Base-by-base conservation (phyloP, 2,888 invertebrate species). In the Philereme transversata region DNA sequence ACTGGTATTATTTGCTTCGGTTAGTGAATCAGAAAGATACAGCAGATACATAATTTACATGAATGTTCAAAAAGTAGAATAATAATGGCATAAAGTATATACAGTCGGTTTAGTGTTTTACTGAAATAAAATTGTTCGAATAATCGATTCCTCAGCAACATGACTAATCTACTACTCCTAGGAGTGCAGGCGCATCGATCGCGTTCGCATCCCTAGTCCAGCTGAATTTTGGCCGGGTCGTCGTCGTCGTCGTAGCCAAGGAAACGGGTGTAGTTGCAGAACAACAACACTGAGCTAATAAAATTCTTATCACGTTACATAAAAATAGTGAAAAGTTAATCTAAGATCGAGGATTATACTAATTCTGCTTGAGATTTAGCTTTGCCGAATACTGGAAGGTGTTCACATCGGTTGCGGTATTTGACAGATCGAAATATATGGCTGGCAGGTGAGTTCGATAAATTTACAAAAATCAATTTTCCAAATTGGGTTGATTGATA, bases 251-350 rank as follows among this genome's bases (percentile, higher is more conserved):
- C 88, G 91, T 91, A 91, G 90, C 90, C 91, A 81, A 91, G 91
- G 91, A 91, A 91, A 91, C 91, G 90, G 90, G 90, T 82, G 89
- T 90, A 90, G 84, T 86, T 87, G 87, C 84, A 83, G 83, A 83
- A 88, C 87, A 91, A 91, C 90, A 91, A 91, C 90, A 90, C 78
- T 86, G 85, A 81, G 22, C 22, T 81, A n/a, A 79, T 80, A 78
- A 80, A 57, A 75, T 73, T 80, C 78, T 79, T 79, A 81, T 80
- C 82, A 80, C 76, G 82, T 86, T 88, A 88, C 71, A 84, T 87
- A 88, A 86, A 86, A 84, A 77, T 67, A 69, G 59, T 56, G 57
- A 64, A 67, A 70, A 71, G 66, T 62, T 60, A 70, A 55, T 5
- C 22, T 41, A n/a, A 46, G 48, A 67, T 57, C 54, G 40, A 45